Conservation (phyloP, 2,797 vertebrate species). For the Coracias cyanogaster region DNA sequence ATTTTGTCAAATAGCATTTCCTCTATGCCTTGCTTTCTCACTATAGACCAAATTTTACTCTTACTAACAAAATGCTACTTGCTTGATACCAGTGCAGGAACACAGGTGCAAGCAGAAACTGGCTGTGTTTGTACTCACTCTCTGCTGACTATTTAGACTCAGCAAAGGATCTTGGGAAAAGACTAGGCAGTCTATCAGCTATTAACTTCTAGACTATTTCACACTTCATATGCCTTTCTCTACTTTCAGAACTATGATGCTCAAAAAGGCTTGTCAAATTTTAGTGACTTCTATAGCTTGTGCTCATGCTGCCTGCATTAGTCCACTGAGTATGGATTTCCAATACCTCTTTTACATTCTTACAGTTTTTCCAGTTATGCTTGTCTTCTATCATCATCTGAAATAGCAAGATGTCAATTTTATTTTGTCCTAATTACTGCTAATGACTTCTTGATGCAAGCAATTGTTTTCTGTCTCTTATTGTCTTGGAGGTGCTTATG, state of each 20-base stretch:
- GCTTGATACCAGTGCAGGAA: background rate
- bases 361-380: background rate
- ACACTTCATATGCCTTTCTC: background rate
- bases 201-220: background rate
- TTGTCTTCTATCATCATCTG: background rate
- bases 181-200: background rate
- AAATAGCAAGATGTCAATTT: constrained; percentile 4
- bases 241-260: background rate
- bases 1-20: background rate
- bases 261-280: constrained; percentile 2
- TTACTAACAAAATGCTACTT: background rate
- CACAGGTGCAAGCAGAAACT: background rate
- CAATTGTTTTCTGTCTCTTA: background rate
- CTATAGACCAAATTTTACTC: background rate
- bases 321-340: constrained; percentile 40
- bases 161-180: background rate
- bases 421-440: constrained; percentile 43
- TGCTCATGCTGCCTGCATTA: background rate
- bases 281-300: constrained; percentile 8
- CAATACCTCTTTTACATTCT: constrained; percentile 9
- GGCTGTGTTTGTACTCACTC: background rate
- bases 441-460: background rate
- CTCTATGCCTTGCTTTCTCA: background rate
- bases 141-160: background rate
- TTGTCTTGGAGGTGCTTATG: background rate